Base-by-base conservation (phyloP, 2,888 invertebrate genomes). In the Latrodectus elegans region DNA sequence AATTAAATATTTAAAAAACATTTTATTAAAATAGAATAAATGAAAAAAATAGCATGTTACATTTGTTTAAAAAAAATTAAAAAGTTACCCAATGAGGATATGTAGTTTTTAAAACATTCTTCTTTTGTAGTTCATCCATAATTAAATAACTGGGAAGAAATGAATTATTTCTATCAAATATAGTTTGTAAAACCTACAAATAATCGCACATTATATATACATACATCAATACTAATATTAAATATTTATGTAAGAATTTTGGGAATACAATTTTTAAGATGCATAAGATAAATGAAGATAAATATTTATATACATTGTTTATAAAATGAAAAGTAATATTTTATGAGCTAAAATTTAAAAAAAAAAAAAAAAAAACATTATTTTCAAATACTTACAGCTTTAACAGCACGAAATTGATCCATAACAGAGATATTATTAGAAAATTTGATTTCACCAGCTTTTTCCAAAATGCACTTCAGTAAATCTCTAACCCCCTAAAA, bases 141-240 rank as follows among this genome's bases (percentile, higher is more conserved):
- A 99, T 96, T 91, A 99, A 96, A 92, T 99, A 99, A 9, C 97
- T 97, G 0, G 99, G 99, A 84, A 99, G 93, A 64, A 99, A 93
- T 91, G 97, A 97, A 38, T 96, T 96, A 92, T 97, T 96, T 64
- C 98, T 94, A 92, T 99, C 97, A 93, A 98, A 96, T 91, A 99
- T 97, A 91, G 96, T 95, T 90, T 95, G 95, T 89, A 98, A 95
- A 0, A 98, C 95, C 92, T 92, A 90, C 60, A 84, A 60, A 52
- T 22, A 38, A 71, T 38, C 6, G 12, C 8, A 12, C 17, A 12
- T 15, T 15, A n/a, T 64, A n/a, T 8, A n/a, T n/a, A 64, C 12
- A 64, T 15, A 64, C 8, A n/a, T 64, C 17, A 64, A n/a, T 64
- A 6, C 8, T n/a, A 64, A 8, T 64, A 64, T 11, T n/a, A n/a